Evolutionary conservation across 1,140 invertebrate species (phyloP).

Genomic region (Drosophila fuyamai): DNA sequence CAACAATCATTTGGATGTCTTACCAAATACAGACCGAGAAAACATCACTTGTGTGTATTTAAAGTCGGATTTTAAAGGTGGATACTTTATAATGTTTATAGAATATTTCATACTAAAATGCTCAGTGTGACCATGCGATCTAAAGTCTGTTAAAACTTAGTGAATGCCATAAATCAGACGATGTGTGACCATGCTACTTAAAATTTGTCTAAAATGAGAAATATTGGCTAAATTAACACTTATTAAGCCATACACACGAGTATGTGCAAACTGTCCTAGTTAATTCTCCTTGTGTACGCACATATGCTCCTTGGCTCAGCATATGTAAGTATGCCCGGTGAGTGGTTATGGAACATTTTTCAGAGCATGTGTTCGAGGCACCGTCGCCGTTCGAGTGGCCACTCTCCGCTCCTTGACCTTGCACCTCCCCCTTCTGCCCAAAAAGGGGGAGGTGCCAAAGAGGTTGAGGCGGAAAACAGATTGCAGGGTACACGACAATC

Average conservation of each 20-base stretch:
- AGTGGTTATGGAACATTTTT: constrained; percentile 33
- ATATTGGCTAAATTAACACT: too few relatives aligned
- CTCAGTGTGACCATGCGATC: background rate
- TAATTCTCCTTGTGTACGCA: constrained; percentile 1
- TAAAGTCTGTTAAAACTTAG: background rate
- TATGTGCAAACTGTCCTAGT: background rate
- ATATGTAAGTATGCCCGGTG: constrained; percentile 7
- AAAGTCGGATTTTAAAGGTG: too few relatives aligned
- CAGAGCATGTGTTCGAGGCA: constrained; percentile 30
- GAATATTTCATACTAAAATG: too few relatives aligned
- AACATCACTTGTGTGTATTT: background rate
- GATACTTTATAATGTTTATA: too few relatives aligned
- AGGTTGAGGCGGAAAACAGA: constrained; percentile 3
- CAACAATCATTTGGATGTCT: constrained; percentile 35
- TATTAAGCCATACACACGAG: background rate
- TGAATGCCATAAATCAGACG: background rate
- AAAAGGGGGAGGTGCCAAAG: background rate
- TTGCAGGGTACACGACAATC: constrained; percentile 10
- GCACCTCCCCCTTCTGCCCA: background rate
- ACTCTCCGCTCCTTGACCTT: constrained; percentile 62
- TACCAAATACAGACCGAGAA: background rate
- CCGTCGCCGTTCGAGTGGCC: constrained; percentile 61
- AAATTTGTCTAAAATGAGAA: background rate
- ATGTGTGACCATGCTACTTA: background rate
- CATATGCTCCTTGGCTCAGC: constrained; percentile 14